phyloP scores from a whole-genome alignment of 2,888 invertebrate species.

The Cerceris ruficornis region DNA sequence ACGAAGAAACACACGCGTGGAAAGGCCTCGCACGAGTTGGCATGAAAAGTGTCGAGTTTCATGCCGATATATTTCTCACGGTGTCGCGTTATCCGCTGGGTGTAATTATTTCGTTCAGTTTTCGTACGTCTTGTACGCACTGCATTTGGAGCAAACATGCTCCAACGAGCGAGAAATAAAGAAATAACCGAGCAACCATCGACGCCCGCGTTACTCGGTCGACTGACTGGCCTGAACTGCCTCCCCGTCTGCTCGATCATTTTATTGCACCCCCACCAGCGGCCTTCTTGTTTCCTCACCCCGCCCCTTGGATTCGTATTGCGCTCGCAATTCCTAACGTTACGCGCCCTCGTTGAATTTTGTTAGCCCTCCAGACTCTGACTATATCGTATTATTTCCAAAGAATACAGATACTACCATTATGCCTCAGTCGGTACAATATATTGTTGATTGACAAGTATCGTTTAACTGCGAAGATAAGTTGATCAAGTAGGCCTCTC shows the following conservation, averaged over 20 bases:
- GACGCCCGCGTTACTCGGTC: slow-evolving; percentile 64
- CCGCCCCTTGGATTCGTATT: neutral
- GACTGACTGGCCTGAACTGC: slow-evolving; percentile 67
- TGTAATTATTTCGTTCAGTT: neutral
- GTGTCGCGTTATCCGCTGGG: neutral
- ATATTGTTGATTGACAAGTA: no score
- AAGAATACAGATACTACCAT: no score
- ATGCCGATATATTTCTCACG: neutral
- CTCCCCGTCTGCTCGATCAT: slow-evolving; percentile 48
- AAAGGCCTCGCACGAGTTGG: neutral
- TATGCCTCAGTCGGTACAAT: no score
- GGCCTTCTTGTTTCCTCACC: neutral
- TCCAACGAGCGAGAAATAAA: neutral
- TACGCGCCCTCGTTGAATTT: neutral
- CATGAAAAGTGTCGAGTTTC: no score
- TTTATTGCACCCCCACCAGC: slow-evolving; percentile 56
- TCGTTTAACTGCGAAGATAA: no score
- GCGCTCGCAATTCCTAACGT: neutral
- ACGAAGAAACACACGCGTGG: neutral
- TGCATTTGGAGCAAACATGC: neutral
- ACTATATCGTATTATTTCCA: neutral
- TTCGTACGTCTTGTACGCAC: neutral
- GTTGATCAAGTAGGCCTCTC: no score
- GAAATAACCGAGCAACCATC: slow-evolving; percentile 54
- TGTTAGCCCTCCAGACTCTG: neutral